Conservation (phyloP, 2,888 invertebrate genomes). For the Fragum fragum region DNA sequence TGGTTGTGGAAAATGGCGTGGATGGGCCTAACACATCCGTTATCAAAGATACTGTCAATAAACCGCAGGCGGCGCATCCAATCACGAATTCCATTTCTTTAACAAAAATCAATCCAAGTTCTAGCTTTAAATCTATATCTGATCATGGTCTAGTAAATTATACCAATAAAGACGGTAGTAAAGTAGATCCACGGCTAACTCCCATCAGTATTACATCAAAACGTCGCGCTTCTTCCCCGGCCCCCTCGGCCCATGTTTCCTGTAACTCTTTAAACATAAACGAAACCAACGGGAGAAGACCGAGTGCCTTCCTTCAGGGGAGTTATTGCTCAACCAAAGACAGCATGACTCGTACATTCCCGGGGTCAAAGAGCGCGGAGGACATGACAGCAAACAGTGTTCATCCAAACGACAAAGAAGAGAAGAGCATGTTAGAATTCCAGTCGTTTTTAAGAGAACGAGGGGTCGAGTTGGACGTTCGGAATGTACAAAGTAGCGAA, state of each 20-base stretch:
- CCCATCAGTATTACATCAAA: conserved; percentile 28
- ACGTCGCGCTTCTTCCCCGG: conserved; percentile 59
- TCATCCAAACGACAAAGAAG: conserved; percentile 70
- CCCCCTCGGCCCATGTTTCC: conserved; percentile 36
- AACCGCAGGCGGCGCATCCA: neutral
- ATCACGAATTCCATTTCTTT: conserved; percentile 21
- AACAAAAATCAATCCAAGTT: neutral
- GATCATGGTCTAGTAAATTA: conserved; percentile 22
- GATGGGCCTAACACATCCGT: conserved; percentile 45
- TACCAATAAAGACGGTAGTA: conserved; percentile 13
- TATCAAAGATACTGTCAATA: conserved; percentile 24
- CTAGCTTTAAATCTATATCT: conserved; percentile 29
- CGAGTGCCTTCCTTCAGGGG: conserved; percentile 56
- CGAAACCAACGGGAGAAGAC: conserved; percentile 30
- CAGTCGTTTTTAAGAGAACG: conserved; percentile 80
- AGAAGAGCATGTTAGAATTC: conserved; percentile 80
- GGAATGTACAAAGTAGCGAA: conserved; percentile 82
- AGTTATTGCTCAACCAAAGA: conserved; percentile 46
- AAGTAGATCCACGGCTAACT: neutral
- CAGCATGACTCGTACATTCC: conserved; percentile 16
- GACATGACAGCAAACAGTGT: conserved; percentile 62
- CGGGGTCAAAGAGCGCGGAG: conserved; percentile 45
- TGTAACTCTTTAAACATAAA: conserved; percentile 51
- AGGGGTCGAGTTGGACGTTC: conserved; percentile 82
- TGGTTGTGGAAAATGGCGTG: conserved; percentile 54